Conservation (phyloP, 2,797 vertebrate species). For the Liasis olivaceus region DNA sequence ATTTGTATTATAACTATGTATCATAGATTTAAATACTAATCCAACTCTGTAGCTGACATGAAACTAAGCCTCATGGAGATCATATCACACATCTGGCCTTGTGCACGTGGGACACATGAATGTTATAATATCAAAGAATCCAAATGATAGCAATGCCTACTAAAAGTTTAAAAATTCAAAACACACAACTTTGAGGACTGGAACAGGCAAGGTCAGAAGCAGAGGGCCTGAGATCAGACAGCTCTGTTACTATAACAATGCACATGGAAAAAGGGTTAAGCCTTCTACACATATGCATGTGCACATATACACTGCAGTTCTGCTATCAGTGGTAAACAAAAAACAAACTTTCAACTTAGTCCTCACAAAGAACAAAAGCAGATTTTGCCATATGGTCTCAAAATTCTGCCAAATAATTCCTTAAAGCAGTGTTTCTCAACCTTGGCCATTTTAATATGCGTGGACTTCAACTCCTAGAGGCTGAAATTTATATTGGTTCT, state of each 20-base stretch:
- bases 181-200: neutral
- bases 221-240: neutral
- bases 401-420: neutral
- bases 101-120: neutral
- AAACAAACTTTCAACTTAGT: neutral
- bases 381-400: neutral
- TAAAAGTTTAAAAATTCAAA: neutral
- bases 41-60: slow-evolving; percentile 15
- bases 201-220: neutral
- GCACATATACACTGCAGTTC: neutral
- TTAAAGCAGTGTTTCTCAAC: neutral
- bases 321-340: neutral
- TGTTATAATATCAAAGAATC: neutral
- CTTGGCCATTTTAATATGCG: neutral
- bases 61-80: neutral
- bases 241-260: neutral
- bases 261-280: neutral
- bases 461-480: neutral
- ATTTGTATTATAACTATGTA: neutral
- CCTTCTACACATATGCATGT: neutral
- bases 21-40: neutral
- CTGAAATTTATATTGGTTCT: too few species aligned
- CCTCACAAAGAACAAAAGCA: neutral
- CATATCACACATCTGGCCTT: neutral
- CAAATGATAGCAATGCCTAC: slow-evolving; percentile 14